These are phyloP conservation scores for Patella depressa DNA, from an alignment of 2,888 invertebrate genomes.

Conservation along the genomic window DNA sequence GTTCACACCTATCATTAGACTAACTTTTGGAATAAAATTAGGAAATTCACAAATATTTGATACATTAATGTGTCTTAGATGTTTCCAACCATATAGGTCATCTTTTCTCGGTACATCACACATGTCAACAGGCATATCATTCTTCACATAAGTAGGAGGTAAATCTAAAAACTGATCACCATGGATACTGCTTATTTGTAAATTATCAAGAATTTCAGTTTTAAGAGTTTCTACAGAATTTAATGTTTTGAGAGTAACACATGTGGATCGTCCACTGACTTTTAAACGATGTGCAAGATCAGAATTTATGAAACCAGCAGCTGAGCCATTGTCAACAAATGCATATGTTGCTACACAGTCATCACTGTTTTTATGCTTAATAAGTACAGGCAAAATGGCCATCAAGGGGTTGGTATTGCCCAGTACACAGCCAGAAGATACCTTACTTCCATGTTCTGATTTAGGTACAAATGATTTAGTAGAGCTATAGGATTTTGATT, in stretches of 20 bases:
- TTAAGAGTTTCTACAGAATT: background rate
- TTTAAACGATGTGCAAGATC: background rate
- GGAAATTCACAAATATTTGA: background rate
- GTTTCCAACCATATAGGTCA: slow-evolving; percentile 3
- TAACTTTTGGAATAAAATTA: background rate
- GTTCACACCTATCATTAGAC: background rate
- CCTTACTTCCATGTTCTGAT: background rate
- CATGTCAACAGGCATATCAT: background rate
- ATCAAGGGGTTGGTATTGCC: background rate
- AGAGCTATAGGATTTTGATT: background rate
- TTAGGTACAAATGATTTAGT: background rate
- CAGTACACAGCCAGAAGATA: background rate
- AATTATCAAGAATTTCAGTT: slow-evolving; percentile 4
- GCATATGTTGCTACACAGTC: too few species aligned
- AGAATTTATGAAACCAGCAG: background rate
- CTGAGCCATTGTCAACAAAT: background rate
- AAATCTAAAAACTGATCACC: background rate
- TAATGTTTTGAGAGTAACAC: background rate
- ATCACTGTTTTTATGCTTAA: background rate
- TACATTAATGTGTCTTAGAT: slow-evolving; percentile 13
- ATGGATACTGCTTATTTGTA: background rate
- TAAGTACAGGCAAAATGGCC: background rate
- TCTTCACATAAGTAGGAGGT: background rate
- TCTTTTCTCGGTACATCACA: background rate
- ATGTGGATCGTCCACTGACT: background rate